Evolutionary conservation across 1,140 invertebrate genomes (phyloP).

Genomic region (Trachymyrmex septentrionalis): DNA sequence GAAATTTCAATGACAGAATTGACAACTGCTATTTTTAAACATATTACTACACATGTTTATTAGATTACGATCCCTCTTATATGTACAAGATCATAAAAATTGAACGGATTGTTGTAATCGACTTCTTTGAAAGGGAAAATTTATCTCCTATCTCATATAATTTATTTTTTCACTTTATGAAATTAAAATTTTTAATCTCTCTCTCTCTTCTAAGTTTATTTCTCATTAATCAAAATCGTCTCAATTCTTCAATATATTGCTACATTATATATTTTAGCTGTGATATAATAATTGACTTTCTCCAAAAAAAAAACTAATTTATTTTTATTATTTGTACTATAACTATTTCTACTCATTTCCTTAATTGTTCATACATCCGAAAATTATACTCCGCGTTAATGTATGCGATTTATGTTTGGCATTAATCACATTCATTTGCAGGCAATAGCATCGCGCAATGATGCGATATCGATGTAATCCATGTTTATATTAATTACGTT

Average conservation of each 20-base stretch:
- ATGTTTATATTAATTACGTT: conserved; percentile 61
- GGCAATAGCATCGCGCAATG: conserved; percentile 53
- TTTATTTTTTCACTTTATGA: background rate
- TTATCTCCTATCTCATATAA: background rate
- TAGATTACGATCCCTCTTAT: too few species aligned
- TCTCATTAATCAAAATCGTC: background rate
- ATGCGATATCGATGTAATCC: conserved; percentile 47
- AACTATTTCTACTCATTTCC: background rate
- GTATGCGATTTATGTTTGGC: conserved; percentile 45
- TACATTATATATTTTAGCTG: background rate
- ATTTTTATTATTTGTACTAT: background rate
- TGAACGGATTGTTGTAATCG: background rate
- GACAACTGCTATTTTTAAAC: background rate
- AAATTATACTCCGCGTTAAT: conserved; percentile 28
- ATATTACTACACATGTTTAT: background rate
- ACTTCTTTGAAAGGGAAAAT: background rate
- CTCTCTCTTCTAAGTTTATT: conserved; percentile 2
- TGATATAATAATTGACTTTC: conserved; percentile 2
- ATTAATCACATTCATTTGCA: conserved; percentile 59
- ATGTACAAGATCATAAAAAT: background rate
- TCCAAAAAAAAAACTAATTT: background rate
- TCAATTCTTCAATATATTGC: background rate
- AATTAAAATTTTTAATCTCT: background rate
- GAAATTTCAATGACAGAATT: background rate
- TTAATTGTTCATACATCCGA: conserved; percentile 15